Conservation (phyloP, 1,140 invertebrate species). For the Druon quercuslanigerum region DNA sequence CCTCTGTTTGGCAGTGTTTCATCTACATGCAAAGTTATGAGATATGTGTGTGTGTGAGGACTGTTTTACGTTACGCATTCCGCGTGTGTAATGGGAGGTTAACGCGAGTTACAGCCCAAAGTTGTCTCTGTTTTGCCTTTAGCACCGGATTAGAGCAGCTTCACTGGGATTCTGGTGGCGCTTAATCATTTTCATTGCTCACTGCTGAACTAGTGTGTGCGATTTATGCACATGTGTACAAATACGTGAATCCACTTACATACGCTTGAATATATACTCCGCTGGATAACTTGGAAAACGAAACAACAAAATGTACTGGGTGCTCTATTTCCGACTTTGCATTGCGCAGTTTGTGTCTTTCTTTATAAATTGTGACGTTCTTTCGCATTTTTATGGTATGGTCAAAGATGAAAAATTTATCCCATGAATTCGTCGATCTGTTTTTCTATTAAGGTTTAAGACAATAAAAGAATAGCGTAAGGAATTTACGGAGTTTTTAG, state of each 20-base stretch:
- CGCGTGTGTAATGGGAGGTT: conserved; percentile 54
- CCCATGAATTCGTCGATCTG: no score
- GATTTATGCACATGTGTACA: conserved; percentile 20
- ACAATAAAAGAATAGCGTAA: no score
- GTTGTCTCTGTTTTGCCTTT: conserved; percentile 64
- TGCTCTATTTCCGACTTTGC: conserved; percentile 51
- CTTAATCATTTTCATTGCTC: conserved; percentile 67
- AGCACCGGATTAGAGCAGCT: conserved; percentile 65
- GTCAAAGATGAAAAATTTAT: not conserved
- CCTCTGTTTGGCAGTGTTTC: no score
- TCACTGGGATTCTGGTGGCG: conserved; percentile 63
- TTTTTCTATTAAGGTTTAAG: no score
- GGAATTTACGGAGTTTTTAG: no score
- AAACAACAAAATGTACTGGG: conserved; percentile 47
- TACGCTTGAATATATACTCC: conserved; percentile 20
- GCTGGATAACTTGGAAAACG: conserved; percentile 33
- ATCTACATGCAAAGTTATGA: not conserved
- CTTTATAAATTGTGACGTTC: conserved; percentile 44
- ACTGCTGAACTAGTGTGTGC: conserved; percentile 21
- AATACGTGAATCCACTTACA: conserved; percentile 28
- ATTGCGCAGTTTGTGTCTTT: conserved; percentile 41
- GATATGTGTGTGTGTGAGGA: conserved; percentile 41
- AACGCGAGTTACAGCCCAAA: conserved; percentile 59
- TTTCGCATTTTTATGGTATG: conserved; percentile 25
- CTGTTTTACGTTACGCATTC: conserved; percentile 43